A percentile compares a stretch with the other conserved stretches of the same genome.
These are phyloP conservation scores for Brachionus rotundiformis DNA, from an alignment of 1,140 invertebrate genomes.

Conservation along the genomic window DNA sequence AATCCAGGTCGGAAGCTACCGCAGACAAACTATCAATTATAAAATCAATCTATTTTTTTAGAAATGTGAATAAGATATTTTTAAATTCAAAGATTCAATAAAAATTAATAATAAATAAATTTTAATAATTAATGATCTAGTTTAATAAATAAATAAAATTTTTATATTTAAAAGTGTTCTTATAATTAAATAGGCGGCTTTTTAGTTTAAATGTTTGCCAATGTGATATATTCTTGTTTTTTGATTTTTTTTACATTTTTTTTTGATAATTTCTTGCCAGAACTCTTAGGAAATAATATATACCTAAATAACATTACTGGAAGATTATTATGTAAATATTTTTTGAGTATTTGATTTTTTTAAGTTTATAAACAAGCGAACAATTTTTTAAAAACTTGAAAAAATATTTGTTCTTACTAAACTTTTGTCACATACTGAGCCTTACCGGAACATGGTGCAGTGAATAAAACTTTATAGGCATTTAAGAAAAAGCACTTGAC, in stretches of 20 bases:
- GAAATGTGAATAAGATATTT: no score
- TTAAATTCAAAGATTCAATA: neutral
- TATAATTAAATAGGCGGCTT: neutral
- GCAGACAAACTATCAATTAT: no score
- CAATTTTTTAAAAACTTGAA: neutral
- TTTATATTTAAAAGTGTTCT: no score
- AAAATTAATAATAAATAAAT: no score
- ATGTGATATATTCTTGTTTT: neutral
- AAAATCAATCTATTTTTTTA: no score
- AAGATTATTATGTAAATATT: neutral
- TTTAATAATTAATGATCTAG: neutral
- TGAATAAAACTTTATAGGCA: neutral
- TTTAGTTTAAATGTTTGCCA: neutral
- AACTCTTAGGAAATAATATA: neutral
- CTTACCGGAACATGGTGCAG: neutral
- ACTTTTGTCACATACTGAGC: neutral
- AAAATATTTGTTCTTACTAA: neutral
- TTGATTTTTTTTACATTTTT: neutral
- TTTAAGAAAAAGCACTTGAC: conserved; percentile 12
- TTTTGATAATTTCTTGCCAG: neutral
- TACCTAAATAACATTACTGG: neutral
- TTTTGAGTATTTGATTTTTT: neutral
- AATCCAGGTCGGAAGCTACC: neutral
- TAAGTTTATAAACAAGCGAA: neutral
- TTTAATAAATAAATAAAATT: neutral